Percentiles rank a stretch among this genome's conserved stretches.
Evolutionary conservation across 2,888 invertebrate species (phyloP).

Genomic region (Aleiodes testaceus): DNA sequence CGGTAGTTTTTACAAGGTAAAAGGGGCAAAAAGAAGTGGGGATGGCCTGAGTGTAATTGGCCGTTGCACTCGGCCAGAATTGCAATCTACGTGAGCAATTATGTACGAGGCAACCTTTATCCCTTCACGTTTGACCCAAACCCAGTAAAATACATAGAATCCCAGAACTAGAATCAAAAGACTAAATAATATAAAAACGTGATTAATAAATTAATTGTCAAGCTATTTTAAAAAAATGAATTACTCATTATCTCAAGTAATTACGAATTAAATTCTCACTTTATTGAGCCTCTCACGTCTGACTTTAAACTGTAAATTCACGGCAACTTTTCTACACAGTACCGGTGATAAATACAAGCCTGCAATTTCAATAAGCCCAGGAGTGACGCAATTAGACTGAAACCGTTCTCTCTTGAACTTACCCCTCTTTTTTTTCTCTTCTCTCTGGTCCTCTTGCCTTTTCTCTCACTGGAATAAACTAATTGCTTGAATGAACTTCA

Average conservation of each 20-base stretch:
- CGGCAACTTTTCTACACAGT: background rate
- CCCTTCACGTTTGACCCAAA: slow-evolving; percentile 24
- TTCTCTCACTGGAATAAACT: slow-evolving; percentile 32
- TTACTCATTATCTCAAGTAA: too few species aligned
- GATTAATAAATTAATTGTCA: too few species aligned
- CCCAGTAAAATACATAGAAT: background rate
- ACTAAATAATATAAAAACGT: too few species aligned
- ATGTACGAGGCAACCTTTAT: slow-evolving; percentile 47
- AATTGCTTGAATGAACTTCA: slow-evolving; percentile 35
- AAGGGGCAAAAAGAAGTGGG: background rate
- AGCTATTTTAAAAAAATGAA: too few species aligned
- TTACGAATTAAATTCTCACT: background rate
- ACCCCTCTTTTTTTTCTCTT: too few species aligned
- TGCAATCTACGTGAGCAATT: slow-evolving; percentile 55
- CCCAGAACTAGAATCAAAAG: background rate
- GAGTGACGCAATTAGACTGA: slow-evolving; percentile 43
- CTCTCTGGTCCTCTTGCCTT: background rate
- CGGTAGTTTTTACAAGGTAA: background rate
- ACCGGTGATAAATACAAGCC: slow-evolving; percentile 28
- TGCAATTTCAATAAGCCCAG: slow-evolving; percentile 42
- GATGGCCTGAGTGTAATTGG: slow-evolving; percentile 51
- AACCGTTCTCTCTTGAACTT: slow-evolving; percentile 15
- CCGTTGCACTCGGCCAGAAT: slow-evolving; percentile 49
- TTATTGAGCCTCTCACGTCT: background rate
- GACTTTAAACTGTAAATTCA: background rate